phyloP scores from a whole-genome alignment of 2,113 vertebrate species.

The Thamnophis sirtalis region DNA sequence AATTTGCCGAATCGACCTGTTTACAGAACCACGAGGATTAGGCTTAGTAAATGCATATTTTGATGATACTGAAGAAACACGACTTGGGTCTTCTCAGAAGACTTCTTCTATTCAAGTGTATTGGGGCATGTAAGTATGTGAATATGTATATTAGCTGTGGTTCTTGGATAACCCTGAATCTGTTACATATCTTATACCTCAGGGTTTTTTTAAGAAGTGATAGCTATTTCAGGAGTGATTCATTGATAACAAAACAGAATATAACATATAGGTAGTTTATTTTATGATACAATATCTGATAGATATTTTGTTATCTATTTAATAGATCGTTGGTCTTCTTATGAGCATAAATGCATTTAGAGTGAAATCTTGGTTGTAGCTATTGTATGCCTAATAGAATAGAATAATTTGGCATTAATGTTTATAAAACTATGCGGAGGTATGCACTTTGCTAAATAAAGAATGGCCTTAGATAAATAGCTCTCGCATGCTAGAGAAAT shows the following conservation, averaged over 20 bases:
- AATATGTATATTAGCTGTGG: neutral
- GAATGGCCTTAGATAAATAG: neutral
- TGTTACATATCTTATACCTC: neutral
- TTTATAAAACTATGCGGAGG: too few relatives aligned
- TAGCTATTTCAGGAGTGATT: neutral
- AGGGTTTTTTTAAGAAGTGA: neutral
- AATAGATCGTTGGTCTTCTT: neutral
- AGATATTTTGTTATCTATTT: neutral
- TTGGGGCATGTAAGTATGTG: slow-evolving; percentile 86
- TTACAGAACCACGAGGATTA: slow-evolving; percentile 83
- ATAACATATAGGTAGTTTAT: neutral
- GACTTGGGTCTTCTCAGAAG: slow-evolving; percentile 78
- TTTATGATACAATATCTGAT: neutral
- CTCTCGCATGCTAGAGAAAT: neutral
- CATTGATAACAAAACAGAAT: neutral
- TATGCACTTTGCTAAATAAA: neutral
- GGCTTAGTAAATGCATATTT: slow-evolving; percentile 80
- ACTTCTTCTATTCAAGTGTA: slow-evolving; percentile 91
- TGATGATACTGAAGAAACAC: slow-evolving; percentile 80
- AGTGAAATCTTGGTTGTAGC: neutral
- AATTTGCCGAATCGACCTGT: slow-evolving; percentile 84
- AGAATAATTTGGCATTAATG: neutral
- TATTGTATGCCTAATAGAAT: neutral
- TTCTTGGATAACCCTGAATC: neutral
- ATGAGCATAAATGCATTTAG: neutral